Evolutionary conservation across 1,140 invertebrate genomes (phyloP), one percentile per base, ranked within the genome.

Genomic region (Drosophila nigrodunni): DNA sequence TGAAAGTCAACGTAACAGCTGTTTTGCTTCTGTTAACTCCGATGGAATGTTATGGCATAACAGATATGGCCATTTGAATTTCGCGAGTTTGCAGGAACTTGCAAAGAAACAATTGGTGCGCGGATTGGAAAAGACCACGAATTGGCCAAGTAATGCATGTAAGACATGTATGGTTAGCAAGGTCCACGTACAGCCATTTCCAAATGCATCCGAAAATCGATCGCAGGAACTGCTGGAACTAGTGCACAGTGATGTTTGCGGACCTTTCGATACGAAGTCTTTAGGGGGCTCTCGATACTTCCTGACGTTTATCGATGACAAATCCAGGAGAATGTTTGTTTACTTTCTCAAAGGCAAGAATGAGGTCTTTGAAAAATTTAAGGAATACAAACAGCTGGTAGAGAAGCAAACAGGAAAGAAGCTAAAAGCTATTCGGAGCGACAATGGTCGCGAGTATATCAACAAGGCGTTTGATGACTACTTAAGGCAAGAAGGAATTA

Each of bases 271-370:
- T 10, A 44, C 35, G 35, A 44, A 13, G 8, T 5, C 11, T 5
- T 44, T 44, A 13, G 43, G 35, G 8, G 8, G 35, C 6, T 37
- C 35, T 9, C 8, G 35, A 37, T 37, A 37, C 9, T 37, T 37
- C 6, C 6, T 37, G 35, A 37, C 35, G 9, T 9, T 37, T 37
- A 37, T 37, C 8, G 35, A 37, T 9, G 35, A 37, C 35, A 7
- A 9, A 7, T 25, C 34, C 5, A 55, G 50, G 7, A 37, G 39
- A 3, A 21, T 47, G 11, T 66, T 66, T 43, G 60, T 64, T 8
- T 64, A 52, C 18, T 64, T 64, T 35, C 15, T 52, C 21, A n/a
- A 41, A 13, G 37, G 37, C 15, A 52, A 52, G 13, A 21, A 64
- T 10, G 37, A 64, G 21, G 37, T 35, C 11, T 52, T 64, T 13